Base-by-base conservation (phyloP, 2,797 vertebrate genomes). In the Brachymystax lenok region DNA sequence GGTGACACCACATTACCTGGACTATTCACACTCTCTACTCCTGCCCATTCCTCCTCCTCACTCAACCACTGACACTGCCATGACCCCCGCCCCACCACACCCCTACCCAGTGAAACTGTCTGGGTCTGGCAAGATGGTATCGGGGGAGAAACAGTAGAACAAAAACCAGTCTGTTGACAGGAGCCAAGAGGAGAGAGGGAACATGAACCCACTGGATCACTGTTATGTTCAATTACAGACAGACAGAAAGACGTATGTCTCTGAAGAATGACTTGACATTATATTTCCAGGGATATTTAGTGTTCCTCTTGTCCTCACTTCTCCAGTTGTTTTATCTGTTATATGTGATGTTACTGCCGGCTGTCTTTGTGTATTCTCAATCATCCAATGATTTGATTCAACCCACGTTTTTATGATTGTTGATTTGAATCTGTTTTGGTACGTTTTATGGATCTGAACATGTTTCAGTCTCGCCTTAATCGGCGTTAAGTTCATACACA, bases 51-150 rank as follows among this genome's bases (percentile, higher is more conserved):
- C 77, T 56, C 77, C 40, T 46, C 72, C 72, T 46, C 40, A 12
- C 40, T 3, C 40, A 46, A 13, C 33, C 67, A 28, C 30, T 14
- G 64, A 77, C 75, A 78, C 64, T 71, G 66, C 76, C 78, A 7
- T 7, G 33, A 35, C 33, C 0, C 33, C 33, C 3, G 0, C 35
- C 63, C 13, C 12, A 1, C 63, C 2, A 19, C 63, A 8, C 21
- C 28, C 10, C 74, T 50, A 19, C 28, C 30, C 24, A 72, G 74
- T 79, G 73, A 82, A 73, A 77, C 59, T 73, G 75, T 19, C 79
- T 74, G 75, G 76, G 79, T 69, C 28, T 21, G 80, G 71, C 28
- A 46, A 51, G 64, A 70, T 46, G 40, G 40, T 17, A 8, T 69
- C 46, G n/a, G 56, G 50, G 17, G 67, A 33, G 72, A 28, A 77